Percentiles rank a stretch among this genome's conserved stretches.
Evolutionary conservation across 2,888 invertebrate species (phyloP).

Genomic region (Pristionchus entomophagus): DNA sequence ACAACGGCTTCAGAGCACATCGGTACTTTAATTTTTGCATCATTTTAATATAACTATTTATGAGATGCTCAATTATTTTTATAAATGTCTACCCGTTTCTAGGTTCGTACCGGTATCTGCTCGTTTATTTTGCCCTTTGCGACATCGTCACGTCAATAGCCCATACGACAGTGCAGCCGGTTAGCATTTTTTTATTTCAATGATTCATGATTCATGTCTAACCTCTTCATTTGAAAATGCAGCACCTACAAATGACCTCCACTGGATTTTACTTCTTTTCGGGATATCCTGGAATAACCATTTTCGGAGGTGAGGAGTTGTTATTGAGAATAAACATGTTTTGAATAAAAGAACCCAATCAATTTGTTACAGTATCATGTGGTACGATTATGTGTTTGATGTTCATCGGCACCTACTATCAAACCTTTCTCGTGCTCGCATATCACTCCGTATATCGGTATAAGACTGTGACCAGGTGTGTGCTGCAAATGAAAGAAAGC

Average conservation of each 20-base stretch:
- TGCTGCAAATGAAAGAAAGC: neutral
- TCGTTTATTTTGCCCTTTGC: neutral
- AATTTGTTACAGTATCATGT: neutral
- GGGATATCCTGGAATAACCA: neutral
- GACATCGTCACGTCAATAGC: neutral
- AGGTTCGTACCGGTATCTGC: constrained; percentile 39
- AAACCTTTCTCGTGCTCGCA: constrained; percentile 16
- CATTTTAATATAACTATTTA: no score
- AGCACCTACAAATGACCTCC: constrained; percentile 12
- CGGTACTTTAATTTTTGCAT: neutral
- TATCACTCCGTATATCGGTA: constrained; percentile 21
- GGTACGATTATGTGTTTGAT: neutral
- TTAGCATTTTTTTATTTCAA: neutral
- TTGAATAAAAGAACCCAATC: neutral
- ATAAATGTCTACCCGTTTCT: no score
- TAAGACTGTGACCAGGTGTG: neutral
- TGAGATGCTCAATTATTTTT: neutral
- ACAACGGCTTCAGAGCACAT: neutral
- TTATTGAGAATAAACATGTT: neutral
- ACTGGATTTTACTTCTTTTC: constrained; percentile 1
- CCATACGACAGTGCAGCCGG: neutral
- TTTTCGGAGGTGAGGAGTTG: neutral
- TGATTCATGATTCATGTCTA: no score
- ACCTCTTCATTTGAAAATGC: neutral
- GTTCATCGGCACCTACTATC: constrained; percentile 24